Evolutionary conservation across 2,113 vertebrate genomes (phyloP).

Genomic region (Cairina moschata): DNA sequence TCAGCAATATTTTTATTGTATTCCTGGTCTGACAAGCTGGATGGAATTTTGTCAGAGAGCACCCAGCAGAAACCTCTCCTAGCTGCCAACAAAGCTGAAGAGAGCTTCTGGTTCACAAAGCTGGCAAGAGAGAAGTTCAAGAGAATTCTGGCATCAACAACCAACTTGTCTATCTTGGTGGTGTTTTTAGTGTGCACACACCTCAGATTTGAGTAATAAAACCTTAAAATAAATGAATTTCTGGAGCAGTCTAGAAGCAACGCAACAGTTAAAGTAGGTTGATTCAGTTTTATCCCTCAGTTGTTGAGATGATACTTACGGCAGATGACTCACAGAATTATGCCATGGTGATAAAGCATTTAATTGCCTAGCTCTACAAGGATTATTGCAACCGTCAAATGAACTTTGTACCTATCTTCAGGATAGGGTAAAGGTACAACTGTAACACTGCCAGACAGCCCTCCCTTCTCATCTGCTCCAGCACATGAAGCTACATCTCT

Average conservation of each 20-base stretch:
- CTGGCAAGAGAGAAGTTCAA: neutral
- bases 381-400: neutral
- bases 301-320: neutral
- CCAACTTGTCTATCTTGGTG: neutral
- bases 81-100: neutral
- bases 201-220: neutral
- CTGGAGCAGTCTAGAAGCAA: neutral
- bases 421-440: neutral
- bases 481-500: neutral
- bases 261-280: neutral
- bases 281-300: neutral
- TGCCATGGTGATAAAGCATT: neutral
- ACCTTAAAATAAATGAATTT: neutral
- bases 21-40: neutral
- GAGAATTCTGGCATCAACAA: neutral
- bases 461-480: slow-evolving; percentile 19
- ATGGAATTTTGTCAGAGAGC: neutral
- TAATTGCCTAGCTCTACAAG: slow-evolving; percentile 17
- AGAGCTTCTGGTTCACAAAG: neutral
- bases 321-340: neutral
- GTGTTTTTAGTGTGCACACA: neutral
- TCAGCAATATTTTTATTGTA: neutral
- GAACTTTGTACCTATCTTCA: slow-evolving; percentile 8
- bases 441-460: neutral
- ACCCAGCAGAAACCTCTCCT: neutral